Conservation (phyloP, 1,140 invertebrate species). For the Bombus superbus region DNA sequence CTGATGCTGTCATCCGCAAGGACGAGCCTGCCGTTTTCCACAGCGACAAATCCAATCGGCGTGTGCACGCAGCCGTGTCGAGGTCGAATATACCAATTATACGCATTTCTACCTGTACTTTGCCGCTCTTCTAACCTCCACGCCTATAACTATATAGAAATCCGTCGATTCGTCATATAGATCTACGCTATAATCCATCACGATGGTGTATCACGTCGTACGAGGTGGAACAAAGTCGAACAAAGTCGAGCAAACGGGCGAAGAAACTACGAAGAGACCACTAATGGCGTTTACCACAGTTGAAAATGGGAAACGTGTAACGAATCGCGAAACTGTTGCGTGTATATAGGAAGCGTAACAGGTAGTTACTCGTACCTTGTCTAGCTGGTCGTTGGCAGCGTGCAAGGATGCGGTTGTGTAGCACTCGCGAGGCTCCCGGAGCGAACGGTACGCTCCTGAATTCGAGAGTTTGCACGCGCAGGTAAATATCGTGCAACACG, state of each 20-base stretch:
- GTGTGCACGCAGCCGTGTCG: conserved; percentile 42
- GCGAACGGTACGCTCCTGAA: conserved; percentile 47
- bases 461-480: conserved; percentile 45
- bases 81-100: neutral
- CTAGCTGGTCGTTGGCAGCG: conserved; percentile 13
- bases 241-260: too few species aligned
- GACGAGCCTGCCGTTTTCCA: neutral
- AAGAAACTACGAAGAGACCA: too few species aligned
- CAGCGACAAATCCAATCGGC: conserved; percentile 9
- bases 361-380: conserved; percentile 57
- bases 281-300: too few species aligned
- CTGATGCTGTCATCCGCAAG: conserved; percentile 17
- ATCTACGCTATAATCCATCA: too few species aligned
- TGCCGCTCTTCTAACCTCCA: neutral
- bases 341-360: conserved; percentile 27
- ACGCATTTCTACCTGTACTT: neutral
- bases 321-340: neutral
- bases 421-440: conserved; percentile 10
- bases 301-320: too few species aligned
- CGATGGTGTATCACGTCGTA: too few species aligned
- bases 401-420: conserved; percentile 25
- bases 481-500: conserved; percentile 64
- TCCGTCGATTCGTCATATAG: too few species aligned
- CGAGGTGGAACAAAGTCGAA: too few species aligned
- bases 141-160: neutral